A percentile compares a stretch with the other conserved stretches of the same genome.
Conservation (phyloP, 2,888 invertebrate species). For the Synergus laeviventris region DNA sequence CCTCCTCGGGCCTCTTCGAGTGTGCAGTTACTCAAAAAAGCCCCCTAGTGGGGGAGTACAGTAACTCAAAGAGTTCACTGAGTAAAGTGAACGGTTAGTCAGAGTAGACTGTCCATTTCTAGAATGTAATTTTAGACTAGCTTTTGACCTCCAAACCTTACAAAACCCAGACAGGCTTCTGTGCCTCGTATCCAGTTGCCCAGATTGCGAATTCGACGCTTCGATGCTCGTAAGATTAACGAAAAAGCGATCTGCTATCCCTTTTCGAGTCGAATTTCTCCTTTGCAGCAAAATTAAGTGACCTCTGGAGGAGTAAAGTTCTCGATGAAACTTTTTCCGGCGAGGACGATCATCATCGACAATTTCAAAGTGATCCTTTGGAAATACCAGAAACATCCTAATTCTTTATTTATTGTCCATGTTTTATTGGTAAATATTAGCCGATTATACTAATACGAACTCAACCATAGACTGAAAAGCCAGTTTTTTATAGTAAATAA, state of each 20-base stretch:
- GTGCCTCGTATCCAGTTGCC: slow-evolving; percentile 63
- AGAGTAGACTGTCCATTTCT: too few relatives aligned
- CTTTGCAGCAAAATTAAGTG: slow-evolving; percentile 52
- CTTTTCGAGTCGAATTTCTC: slow-evolving; percentile 56
- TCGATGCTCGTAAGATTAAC: slow-evolving; percentile 67
- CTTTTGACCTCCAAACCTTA: slow-evolving; percentile 63
- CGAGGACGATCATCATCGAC: not conserved
- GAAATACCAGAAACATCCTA: too few relatives aligned
- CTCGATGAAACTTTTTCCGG: not conserved
- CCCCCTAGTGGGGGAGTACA: too few relatives aligned
- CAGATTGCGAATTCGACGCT: slow-evolving; percentile 66
- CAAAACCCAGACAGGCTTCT: slow-evolving; percentile 50
- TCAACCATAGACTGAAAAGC: not conserved
- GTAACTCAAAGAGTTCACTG: too few relatives aligned
- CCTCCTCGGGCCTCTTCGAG: too few relatives aligned
- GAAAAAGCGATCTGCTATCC: slow-evolving; percentile 55
- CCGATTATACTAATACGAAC: too few relatives aligned
- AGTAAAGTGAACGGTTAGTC: too few relatives aligned
- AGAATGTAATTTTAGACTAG: slow-evolving; percentile 44
- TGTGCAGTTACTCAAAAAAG: too few relatives aligned
- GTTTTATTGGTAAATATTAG: too few relatives aligned
- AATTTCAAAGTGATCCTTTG: slow-evolving; percentile 13
- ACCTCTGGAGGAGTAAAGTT: slow-evolving; percentile 20
- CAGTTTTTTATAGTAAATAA: too few relatives aligned
- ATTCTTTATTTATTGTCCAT: too few relatives aligned